phyloP scores from a whole-genome alignment of 2,888 invertebrate species.

The Pseudolycoriella hygida region DNA sequence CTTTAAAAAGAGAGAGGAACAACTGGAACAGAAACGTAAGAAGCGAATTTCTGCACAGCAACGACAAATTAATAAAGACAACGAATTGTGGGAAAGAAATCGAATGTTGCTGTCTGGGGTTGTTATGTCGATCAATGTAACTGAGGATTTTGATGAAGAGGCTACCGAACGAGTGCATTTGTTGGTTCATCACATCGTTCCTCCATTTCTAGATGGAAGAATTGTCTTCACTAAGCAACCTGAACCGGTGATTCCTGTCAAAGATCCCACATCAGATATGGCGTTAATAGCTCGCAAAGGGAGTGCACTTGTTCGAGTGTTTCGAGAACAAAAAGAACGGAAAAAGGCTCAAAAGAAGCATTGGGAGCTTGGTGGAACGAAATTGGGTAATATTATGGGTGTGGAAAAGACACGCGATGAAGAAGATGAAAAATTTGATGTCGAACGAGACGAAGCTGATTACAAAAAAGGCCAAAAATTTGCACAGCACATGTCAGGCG shows the following conservation, averaged over 20 bases:
- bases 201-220: slow-evolving; percentile 94
- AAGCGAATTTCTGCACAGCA: slow-evolving; percentile 90
- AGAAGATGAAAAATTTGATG: slow-evolving; percentile 44
- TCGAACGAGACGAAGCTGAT: slow-evolving; percentile 56
- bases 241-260: slow-evolving; percentile 91
- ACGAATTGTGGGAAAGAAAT: slow-evolving; percentile 97
- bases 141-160: slow-evolving; percentile 91
- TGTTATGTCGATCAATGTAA: slow-evolving; percentile 72
- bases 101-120: slow-evolving; percentile 92
- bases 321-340: slow-evolving; percentile 92
- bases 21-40: slow-evolving; percentile 74
- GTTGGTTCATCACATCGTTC: slow-evolving; percentile 93
- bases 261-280: slow-evolving; percentile 95
- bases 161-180: slow-evolving; percentile 88
- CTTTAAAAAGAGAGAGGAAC: slow-evolving; percentile 81
- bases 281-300: slow-evolving; percentile 91
- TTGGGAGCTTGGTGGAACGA: slow-evolving; percentile 96
- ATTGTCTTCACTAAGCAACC: slow-evolving; percentile 99
- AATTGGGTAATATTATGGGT: slow-evolving; percentile 80
- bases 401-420: slow-evolving; percentile 67
- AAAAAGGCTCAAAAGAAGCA: slow-evolving; percentile 95
- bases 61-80: slow-evolving; percentile 94
- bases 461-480: slow-evolving; percentile 92
- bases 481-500: slow-evolving; percentile 77
- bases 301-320: slow-evolving; percentile 72